Conservation (phyloP, 2,888 invertebrate genomes). For the Caenorhabditis uteleia region DNA sequence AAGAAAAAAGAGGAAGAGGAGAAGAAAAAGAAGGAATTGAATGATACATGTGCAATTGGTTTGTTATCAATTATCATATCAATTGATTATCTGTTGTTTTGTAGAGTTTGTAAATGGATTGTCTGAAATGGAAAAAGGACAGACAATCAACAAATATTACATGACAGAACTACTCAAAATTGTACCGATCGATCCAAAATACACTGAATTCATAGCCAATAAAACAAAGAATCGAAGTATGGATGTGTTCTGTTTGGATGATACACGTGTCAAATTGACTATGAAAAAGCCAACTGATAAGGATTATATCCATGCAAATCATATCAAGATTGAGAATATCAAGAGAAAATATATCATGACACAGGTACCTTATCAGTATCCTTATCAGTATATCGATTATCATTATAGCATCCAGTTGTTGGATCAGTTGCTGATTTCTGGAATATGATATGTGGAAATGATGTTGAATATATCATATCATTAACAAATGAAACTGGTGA, state of each 20-base stretch:
- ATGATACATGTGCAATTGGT: too few relatives aligned
- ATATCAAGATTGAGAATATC: background rate
- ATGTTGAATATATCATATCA: background rate
- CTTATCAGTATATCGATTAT: background rate
- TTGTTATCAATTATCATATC: too few relatives aligned
- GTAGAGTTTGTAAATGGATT: too few relatives aligned
- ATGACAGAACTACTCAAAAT: too few relatives aligned
- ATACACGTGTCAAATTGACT: conserved; percentile 2
- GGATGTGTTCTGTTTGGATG: background rate
- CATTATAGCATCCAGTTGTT: conserved; percentile 1
- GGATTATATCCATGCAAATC: conserved; percentile 6
- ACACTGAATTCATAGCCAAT: background rate
- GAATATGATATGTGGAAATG: conserved; percentile 1
- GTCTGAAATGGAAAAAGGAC: too few relatives aligned
- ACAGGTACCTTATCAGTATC: background rate
- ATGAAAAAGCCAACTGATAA: conserved; percentile 1
- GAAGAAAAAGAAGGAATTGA: too few relatives aligned
- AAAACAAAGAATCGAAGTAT: background rate
- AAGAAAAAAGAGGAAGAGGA: too few relatives aligned
- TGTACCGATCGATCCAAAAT: too few relatives aligned
- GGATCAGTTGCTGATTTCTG: conserved; percentile 1
- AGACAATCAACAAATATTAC: too few relatives aligned
- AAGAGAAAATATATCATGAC: background rate
- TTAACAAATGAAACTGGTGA: background rate
- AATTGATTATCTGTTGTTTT: too few relatives aligned